Evolutionary conservation across 2,888 invertebrate genomes (phyloP), one percentile per base, ranked within the genome.

Genomic region (Doris montereyensis): DNA sequence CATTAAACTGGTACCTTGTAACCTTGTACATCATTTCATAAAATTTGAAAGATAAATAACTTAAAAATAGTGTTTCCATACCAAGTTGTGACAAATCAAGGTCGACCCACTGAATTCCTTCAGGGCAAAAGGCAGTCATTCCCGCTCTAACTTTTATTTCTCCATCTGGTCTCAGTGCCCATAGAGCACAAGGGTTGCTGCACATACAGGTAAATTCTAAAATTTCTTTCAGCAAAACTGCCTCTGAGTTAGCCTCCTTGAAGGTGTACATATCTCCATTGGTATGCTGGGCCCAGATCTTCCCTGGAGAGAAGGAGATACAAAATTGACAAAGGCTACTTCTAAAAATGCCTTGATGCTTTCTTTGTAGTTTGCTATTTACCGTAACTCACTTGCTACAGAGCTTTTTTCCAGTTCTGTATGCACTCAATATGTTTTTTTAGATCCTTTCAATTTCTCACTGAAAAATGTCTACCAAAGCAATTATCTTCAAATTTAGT

Each of bases 111-210:
- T 88, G 88, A 5, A 85, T 83, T 1, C 93, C 93, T 78, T 89
- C 86, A 1, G 89, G 89, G 80, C 90, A 90, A 24, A 83, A 84
- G 8, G 89, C 86, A 0, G 91, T 89, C 77, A 93, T 90, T 2
- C 92, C 93, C 74, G 88, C 88, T 13, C 93, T 86, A 32, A 92
- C 90, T 82, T 87, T 92, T 4, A 93, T 89, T 17, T 87, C 82
- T 0, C 93, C 93, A 26, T 88, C 83, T n/a, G 86, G 84, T 1
- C 91, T 90, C 41, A 93, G 87, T 1, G 91, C 87, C 93, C 93
- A 93, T 21, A 93, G 84, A 4, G 92, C 90, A 80, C 92, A 91
- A 0, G 88, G 86, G 24, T 91, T 89, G 3, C 91, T 90, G 52
- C 90, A 86, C n/a, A 93, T 78, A 81, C 90, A 89, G 3, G 79